A percentile compares a stretch with the other conserved stretches of the same genome.
phyloP scores from a whole-genome alignment of 2,113 vertebrate genomes.

The Leucoraja erinaceus region DNA sequence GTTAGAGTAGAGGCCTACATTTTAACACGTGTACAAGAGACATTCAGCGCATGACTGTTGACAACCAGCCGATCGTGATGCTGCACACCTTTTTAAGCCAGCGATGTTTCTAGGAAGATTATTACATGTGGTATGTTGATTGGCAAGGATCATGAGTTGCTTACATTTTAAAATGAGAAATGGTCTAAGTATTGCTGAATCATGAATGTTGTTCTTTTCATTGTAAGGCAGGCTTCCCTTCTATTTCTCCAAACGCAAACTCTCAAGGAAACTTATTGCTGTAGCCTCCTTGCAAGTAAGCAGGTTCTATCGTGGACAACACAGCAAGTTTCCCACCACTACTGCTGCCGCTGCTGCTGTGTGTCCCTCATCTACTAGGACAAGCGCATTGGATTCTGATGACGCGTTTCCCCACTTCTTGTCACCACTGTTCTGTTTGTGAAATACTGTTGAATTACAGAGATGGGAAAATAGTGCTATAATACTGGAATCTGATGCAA shows the following conservation, averaged over 20 bases:
- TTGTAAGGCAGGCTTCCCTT: not conserved
- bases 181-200: conserved; percentile 6
- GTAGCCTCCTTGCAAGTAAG: not conserved
- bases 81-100: not conserved
- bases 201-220: not conserved
- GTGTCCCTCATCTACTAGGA: not conserved
- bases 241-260: not conserved
- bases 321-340: not conserved
- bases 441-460: not conserved
- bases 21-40: conserved; percentile 22
- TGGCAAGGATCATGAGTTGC: conserved; percentile 27
- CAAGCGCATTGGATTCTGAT: not conserved
- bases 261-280: not conserved
- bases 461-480: not conserved
- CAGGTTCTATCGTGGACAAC: not conserved
- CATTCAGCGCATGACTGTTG: conserved; percentile 17
- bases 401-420: not conserved
- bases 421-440: not conserved
- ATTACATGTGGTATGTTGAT: conserved; percentile 15
- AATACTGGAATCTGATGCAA: not conserved
- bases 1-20: not conserved
- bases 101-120: conserved; percentile 14
- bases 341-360: not conserved
- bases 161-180: conserved; percentile 26
- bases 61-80: conserved; percentile 18